Evolutionary conservation across 1,140 invertebrate species (phyloP), one percentile per base, ranked within the genome.

Genomic region (Macrocentrus cingulum): DNA sequence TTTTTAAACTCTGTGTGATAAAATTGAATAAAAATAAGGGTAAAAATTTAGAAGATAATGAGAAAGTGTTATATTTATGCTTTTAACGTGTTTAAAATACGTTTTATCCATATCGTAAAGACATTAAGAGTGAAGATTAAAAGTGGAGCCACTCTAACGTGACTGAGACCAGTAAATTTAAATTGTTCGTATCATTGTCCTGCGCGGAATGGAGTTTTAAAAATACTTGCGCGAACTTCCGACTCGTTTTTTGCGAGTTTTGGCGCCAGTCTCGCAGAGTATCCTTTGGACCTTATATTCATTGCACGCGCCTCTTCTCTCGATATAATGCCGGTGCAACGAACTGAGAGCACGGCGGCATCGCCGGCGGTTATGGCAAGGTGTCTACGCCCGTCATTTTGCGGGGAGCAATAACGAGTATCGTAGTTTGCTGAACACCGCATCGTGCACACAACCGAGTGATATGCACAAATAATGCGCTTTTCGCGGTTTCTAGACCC

Each of bases 211-310:
- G 25, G 15, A 48, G 66, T 67, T 67, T 69, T 67, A 69, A 67
- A 67, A 67, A 69, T 69, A 69, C 64, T 61, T 66, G 54, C 37
- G 46, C 54, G 49, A 60, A 61, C 60, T 59, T 25, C 32, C 56
- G 59, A 39, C 52, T 44, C 52, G 58, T 48, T 63, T 65, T 65
- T 66, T 67, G 56, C 57, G 48, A 60, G 64, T 64, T 68, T 66
- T 62, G 63, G 65, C 60, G 63, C 66, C 64, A 58, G 63, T 63
- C 59, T 55, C 63, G 37, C 45, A 61, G 60, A 48, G 45, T 3
- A 11, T 13, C 36, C 63, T 61, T 18, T 16, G 6, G 32, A 1
- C 11, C 18, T 51, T 34, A n/a, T n/a, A 16, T 16, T 34, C 32
- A 51, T 36, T 51, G n/a, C 19, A 7, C 32, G 5, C 15, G 13